phyloP scores from a whole-genome alignment of 2,113 vertebrate species.

The Calidris pygmaea region DNA sequence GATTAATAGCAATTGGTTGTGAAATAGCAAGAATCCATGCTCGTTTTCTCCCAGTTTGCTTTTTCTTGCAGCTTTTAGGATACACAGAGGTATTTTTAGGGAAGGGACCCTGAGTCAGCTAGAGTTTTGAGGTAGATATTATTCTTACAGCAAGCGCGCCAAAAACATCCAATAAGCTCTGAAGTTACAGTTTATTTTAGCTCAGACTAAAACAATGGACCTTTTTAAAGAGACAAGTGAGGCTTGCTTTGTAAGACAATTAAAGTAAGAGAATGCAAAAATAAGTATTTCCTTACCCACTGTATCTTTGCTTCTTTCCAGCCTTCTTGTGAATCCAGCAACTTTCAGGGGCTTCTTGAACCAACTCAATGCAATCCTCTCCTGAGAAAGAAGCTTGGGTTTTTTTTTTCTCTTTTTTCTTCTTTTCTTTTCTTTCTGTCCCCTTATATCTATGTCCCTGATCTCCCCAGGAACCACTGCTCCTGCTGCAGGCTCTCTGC shows the following conservation, averaged over 20 bases:
- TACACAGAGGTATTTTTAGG: background rate
- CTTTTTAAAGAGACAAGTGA: background rate
- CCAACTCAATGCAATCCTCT: background rate
- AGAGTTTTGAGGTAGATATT: background rate
- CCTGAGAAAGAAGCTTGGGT: background rate
- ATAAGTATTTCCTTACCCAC: background rate
- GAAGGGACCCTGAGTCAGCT: background rate
- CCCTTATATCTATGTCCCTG: background rate
- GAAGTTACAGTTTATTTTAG: constrained; percentile 15
- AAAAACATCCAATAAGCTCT: background rate
- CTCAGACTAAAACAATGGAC: background rate
- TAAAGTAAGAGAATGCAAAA: background rate
- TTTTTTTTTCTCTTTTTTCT: accelerated
- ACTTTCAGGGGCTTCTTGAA: background rate
- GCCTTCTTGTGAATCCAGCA: background rate
- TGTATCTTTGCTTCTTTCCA: background rate
- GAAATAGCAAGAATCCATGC: background rate
- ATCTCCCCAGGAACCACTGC: background rate
- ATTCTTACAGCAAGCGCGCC: background rate
- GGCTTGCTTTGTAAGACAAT: background rate
- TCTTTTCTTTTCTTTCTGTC: accelerated
- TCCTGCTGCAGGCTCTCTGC: background rate
- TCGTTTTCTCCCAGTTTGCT: background rate
- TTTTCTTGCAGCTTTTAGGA: background rate
- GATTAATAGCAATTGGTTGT: background rate